Conservation (phyloP, 2,797 vertebrate species). For the Chaetodon trifasciatus region DNA sequence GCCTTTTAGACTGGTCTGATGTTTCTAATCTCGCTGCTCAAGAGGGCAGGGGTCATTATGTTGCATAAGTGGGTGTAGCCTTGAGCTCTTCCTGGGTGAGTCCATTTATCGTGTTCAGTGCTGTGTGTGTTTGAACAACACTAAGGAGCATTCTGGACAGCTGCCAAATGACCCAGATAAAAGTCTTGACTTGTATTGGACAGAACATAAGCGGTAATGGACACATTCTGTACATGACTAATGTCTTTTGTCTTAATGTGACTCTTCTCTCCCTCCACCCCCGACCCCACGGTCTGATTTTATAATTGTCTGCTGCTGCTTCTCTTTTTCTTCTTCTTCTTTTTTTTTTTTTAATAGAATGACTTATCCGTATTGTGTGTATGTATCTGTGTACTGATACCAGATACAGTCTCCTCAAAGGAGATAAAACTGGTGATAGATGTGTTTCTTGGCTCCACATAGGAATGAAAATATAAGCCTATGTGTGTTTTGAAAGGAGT, state of each 20-base stretch:
- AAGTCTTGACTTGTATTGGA: constrained; percentile 25
- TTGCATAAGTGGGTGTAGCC: constrained; percentile 56
- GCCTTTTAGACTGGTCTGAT: constrained; percentile 16
- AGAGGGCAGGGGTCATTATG: constrained; percentile 53
- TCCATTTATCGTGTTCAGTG: constrained; percentile 40
- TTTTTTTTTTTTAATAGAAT: neutral
- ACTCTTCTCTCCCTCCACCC: neutral
- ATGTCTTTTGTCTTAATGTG: constrained; percentile 29
- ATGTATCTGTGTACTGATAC: neutral
- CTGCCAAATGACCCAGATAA: constrained; percentile 59
- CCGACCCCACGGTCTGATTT: neutral
- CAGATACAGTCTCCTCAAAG: neutral
- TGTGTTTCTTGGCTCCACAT: too few species aligned
- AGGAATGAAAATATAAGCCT: too few species aligned
- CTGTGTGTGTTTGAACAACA: constrained; percentile 44
- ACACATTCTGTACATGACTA: constrained; percentile 3
- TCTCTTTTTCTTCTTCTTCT: constrained; percentile 15
- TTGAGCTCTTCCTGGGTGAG: constrained; percentile 46
- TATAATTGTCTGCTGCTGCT: neutral
- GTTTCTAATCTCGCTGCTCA: constrained; percentile 45
- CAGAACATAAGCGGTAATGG: constrained; percentile 47
- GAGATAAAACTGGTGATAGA: neutral
- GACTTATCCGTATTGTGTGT: too few species aligned
- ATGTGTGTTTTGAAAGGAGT: too few species aligned
- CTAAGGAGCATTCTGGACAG: constrained; percentile 37